Base-by-base conservation (phyloP, 2,113 vertebrate species). In the Cinclus cinclus region DNA sequence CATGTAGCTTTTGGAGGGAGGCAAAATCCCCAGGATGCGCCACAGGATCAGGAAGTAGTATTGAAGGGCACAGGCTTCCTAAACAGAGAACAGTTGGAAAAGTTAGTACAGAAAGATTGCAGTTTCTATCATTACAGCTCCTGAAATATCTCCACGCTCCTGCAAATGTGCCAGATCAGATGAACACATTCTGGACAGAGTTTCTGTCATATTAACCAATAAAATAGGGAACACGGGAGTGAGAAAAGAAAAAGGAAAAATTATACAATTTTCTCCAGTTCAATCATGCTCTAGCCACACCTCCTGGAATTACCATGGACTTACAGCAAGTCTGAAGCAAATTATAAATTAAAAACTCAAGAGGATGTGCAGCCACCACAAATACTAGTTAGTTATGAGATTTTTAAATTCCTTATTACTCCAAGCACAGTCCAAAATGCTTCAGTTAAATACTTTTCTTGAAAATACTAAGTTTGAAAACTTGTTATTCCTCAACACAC, bases 1-100 rank as follows among this genome's bases (percentile, higher is more conserved):
- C 93, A 99, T 97, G 94, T 99, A 99, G 75, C 84, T 98, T 92
- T 99, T 99, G 24, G 99, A 99, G 2, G 99, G 99, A 37, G 99
- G 99, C 65, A 99, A 97, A 84, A 99, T 98, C 3, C 99, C 99
- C 37, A 99, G 96, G 71, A 99, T 99, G 74, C 99, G 98, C 99
- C 99, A 99, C 46, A 99, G 97, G 47, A 99, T 98, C 95, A 99
- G 90, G 96, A 99, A 99, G 90, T 99, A 99, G 97, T 99, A 99
- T 67, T 99, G 99, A 83, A 99, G 98, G 23, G 99, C 99, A 96
- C 99, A 99, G 64, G 99, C 99, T 98, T 99, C 99, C 99, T 99
- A 92, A 31, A 74, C 15, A 56, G 37, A 64, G 68, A 33, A 94
- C 33, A 41, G 8, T 22, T 60, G 64, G 82, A 49, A 37, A 69